phyloP scores from a whole-genome alignment of 2,113 vertebrate genomes.

The Coregonus clupeaformis region DNA sequence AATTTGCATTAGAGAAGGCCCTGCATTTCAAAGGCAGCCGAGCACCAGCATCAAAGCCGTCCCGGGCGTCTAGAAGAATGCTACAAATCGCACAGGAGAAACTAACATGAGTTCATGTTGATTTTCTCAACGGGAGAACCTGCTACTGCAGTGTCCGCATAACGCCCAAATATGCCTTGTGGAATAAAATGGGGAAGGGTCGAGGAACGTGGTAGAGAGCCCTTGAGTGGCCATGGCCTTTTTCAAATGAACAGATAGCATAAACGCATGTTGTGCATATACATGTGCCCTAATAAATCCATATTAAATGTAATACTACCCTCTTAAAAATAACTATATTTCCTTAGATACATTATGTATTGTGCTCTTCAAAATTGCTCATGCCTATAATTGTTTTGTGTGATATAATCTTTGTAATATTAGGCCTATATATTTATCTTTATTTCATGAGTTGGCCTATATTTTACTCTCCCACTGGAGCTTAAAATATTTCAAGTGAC shows the following conservation, averaged over 20 bases:
- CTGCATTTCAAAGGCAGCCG: constrained; percentile 84
- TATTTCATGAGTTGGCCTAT: neutral
- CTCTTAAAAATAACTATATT: no score
- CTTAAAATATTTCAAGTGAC: no score
- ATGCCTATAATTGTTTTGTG: no score
- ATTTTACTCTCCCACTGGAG: neutral
- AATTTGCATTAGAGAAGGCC: constrained; percentile 82
- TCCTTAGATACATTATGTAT: no score
- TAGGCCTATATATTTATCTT: neutral
- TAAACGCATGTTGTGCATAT: neutral
- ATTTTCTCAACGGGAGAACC: constrained; percentile 5
- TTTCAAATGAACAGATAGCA: neutral
- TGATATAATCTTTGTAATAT: neutral
- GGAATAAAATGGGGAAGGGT: neutral
- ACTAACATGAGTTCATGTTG: constrained; percentile 9
- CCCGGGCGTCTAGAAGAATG: neutral
- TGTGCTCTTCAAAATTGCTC: no score
- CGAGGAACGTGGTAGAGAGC: neutral
- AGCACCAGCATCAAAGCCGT: constrained; percentile 74
- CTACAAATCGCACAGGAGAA: constrained; percentile 32
- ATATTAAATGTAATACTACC: neutral
- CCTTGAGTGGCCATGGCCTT: neutral
- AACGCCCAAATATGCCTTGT: neutral
- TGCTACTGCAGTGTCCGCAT: neutral
- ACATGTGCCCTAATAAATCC: neutral